Evolutionary conservation across 2,113 vertebrate genomes (phyloP), one percentile per base, ranked within the genome.

Genomic region (Albula glossodonta): DNA sequence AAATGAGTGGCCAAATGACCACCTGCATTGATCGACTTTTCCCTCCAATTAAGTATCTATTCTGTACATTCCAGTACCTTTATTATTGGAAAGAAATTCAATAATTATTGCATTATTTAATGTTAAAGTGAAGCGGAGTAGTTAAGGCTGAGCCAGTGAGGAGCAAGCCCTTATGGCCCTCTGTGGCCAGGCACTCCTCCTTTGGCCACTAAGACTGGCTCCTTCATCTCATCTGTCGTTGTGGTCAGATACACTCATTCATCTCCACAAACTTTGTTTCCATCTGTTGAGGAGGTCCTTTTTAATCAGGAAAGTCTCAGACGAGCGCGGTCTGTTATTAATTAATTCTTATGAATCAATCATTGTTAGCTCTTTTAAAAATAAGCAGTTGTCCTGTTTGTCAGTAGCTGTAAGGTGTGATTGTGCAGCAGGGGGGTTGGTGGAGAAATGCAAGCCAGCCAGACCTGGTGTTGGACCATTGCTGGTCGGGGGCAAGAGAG

Each of bases 21-120:
- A 97, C 95, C 96, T 96, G 95, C 98, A 99, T 99, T 98, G 98
- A 99, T 99, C 96, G 96, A 96, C 96, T 94, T 96, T 96, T 96
- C 97, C 96, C 97, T 97, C 97, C 97, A 99, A 99, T 99, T 99
- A 99, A 97, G 97, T 97, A 97, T 96, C 96, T 96, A 98, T 99
- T 99, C 97, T 99, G 99, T 99, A 99, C 98, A 97, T 99, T 98
- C 97, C 95, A 97, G 97, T 96, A 96, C 97, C 97, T 98, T 97
- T 95, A 97, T 98, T 97, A 98, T 98, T 98, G 97, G 96, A 98
- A 98, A 94, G 96, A 97, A 99, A 98, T 98, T 97, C 98, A 97
- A 99, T 99, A 98, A 99, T 98, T 98, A 99, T 99, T 98, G 97
- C 97, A 98, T 99, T 98, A 98, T 97, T 99, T 99, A 98, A 98